Evolutionary conservation across 1,140 invertebrate genomes (phyloP).

Genomic region (Octopus sinensis): DNA sequence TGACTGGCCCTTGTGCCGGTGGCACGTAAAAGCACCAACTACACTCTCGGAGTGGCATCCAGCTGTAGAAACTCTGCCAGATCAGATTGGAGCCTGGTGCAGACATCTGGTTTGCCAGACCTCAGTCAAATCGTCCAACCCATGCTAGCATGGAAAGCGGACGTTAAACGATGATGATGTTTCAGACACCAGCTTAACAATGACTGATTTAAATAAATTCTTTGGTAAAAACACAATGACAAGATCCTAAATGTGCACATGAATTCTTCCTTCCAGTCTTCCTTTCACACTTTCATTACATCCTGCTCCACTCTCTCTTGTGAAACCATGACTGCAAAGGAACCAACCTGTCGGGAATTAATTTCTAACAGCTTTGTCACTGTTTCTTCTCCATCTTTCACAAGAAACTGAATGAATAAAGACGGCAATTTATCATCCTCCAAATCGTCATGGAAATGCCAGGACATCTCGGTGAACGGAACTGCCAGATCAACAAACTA

Average conservation of each 20-base stretch:
- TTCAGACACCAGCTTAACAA: neutral
- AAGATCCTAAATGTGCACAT: neutral
- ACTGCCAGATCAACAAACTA: slow-evolving; percentile 64
- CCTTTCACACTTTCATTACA: too few species aligned
- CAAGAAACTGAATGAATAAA: slow-evolving; percentile 85
- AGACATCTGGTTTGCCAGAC: too few species aligned
- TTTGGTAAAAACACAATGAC: neutral
- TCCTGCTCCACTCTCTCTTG: too few species aligned
- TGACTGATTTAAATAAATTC: neutral
- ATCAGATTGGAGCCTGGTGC: too few species aligned
- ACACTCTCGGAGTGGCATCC: too few species aligned
- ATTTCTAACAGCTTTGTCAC: slow-evolving; percentile 42
- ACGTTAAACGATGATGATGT: neutral
- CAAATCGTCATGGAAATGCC: slow-evolving; percentile 81
- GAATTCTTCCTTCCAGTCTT: neutral
- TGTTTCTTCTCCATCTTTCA: slow-evolving; percentile 17
- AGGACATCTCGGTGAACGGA: slow-evolving; percentile 82
- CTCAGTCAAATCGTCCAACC: too few species aligned
- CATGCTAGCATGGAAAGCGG: too few species aligned
- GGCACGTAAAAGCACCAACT: too few species aligned
- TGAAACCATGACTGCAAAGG: neutral
- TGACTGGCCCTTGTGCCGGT: too few species aligned
- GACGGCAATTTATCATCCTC: slow-evolving; percentile 82
- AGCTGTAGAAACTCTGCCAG: too few species aligned
- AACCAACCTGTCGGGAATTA: slow-evolving; percentile 36